Conservation (phyloP, 2,888 invertebrate genomes). For the Netelia melanura region DNA sequence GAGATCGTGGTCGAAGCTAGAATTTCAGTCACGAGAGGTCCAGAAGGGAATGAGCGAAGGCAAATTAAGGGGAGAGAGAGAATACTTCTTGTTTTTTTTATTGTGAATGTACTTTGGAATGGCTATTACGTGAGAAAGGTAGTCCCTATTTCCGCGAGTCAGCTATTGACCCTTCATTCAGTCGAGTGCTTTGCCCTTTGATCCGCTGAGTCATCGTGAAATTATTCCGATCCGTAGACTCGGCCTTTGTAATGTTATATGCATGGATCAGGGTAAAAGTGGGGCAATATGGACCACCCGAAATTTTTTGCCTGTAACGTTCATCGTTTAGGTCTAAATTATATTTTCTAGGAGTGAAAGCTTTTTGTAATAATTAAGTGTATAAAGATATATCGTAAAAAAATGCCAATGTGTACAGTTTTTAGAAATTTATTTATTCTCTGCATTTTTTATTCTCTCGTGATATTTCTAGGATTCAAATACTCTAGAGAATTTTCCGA, state of each 20-base stretch:
- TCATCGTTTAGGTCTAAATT: too few relatives aligned
- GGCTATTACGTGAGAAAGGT: constrained; percentile 4
- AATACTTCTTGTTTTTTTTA: neutral
- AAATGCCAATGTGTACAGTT: too few relatives aligned
- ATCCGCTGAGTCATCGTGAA: neutral
- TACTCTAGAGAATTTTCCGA: too few relatives aligned
- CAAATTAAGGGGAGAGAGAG: neutral
- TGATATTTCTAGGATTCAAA: too few relatives aligned
- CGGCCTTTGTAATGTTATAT: neutral
- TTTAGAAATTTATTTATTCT: too few relatives aligned
- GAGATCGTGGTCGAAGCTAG: neutral
- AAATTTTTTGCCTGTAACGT: too few relatives aligned
- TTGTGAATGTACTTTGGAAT: neutral
- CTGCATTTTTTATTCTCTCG: too few relatives aligned
- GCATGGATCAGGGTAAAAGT: too few relatives aligned
- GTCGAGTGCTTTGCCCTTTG: neutral
- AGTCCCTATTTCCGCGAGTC: neutral
- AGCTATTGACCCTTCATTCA: neutral
- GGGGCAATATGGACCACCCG: too few relatives aligned
- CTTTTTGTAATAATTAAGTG: too few relatives aligned
- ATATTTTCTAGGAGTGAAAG: too few relatives aligned
- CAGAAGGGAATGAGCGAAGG: neutral
- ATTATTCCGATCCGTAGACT: neutral
- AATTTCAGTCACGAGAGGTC: constrained; percentile 9
- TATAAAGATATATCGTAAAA: too few relatives aligned